Conservation (phyloP, 1,140 invertebrate species). For the Lordiphosa clarofinis region DNA sequence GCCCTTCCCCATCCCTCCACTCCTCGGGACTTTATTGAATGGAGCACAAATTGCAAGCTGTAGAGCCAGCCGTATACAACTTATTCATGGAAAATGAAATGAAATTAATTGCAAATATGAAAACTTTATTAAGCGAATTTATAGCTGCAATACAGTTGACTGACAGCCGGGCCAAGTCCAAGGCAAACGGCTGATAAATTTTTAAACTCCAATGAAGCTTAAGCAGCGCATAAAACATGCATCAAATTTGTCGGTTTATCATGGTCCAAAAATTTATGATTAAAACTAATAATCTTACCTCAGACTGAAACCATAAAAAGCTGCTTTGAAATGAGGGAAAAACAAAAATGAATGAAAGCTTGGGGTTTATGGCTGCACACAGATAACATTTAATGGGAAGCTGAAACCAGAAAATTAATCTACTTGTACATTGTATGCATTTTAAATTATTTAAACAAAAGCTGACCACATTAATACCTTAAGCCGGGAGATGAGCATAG, state of each 20-base stretch:
- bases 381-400: slow-evolving; percentile 16
- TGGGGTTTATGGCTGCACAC: slow-evolving; percentile 22
- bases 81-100: slow-evolving; percentile 67
- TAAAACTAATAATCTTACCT: slow-evolving; percentile 44
- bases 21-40: slow-evolving; percentile 50
- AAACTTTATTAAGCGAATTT: slow-evolving; percentile 71
- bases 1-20: not conserved
- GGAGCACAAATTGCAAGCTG: slow-evolving; percentile 57
- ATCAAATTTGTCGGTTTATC: too few relatives aligned
- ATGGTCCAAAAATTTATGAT: slow-evolving; percentile 31
- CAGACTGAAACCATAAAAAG: slow-evolving; percentile 4
- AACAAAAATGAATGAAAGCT: slow-evolving; percentile 9
- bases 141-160: slow-evolving; percentile 23
- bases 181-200: slow-evolving; percentile 11
- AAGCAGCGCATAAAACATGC: not conserved
- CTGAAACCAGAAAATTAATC: slow-evolving; percentile 5
- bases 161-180: slow-evolving; percentile 5
- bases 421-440: too few relatives aligned
- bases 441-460: too few relatives aligned
- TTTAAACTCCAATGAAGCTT: not conserved
- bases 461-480: too few relatives aligned
- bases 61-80: slow-evolving; percentile 46
- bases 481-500: too few relatives aligned
- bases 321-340: too few relatives aligned
- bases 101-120: slow-evolving; percentile 70